Evolutionary conservation across 2,888 invertebrate species (phyloP), one percentile per base, ranked within the genome.

Genomic region (Andrena hattorfiana): DNA sequence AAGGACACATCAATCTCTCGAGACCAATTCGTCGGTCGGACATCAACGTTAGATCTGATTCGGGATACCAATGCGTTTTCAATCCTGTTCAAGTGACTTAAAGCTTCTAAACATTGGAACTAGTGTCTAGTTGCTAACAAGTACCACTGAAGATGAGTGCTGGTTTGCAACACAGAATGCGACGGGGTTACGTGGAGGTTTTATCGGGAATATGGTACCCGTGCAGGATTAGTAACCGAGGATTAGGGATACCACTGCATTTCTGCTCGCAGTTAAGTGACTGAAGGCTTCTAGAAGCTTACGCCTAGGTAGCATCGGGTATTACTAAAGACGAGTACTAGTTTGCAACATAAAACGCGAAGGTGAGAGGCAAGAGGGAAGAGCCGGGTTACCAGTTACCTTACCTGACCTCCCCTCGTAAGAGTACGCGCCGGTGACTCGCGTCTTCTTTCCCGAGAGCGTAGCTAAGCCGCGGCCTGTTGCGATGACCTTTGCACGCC

Each of bases 401-500:
- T 88, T 86, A 85, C 78, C 89, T 88, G 88, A 88, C 88, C 88
- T 88, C 88, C 88, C 88, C 84, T 86, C 84, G 85, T 87, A 89
- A 89, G 87, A 86, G 89, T 85, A 84, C 89, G 87, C 87, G 89
- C 82, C 83, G 85, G 87, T 89, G 89, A 88, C 88, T 88, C 87
- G 89, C 86, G 87, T 88, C 87, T 89, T 88, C 87, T 89, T 87
- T 89, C 83, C 86, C 83, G 77, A 71, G 84, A 80, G 77, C 74
- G 73, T 64, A 83, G 77, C 84, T 70, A 76, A 77, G 83, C 83
- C 84, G 80, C 81, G 86, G 85, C 84, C 86, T 82, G 81, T 80
- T 84, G 85, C 89, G 77, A 76, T 89, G 88, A 89, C 88, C 88
- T 89, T 89, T 89, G 88, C 88, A 82, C 88, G 88, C 87, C 89